phyloP scores from a whole-genome alignment of 2,888 invertebrate genomes.

The Caenorhabditis doughertyi region DNA sequence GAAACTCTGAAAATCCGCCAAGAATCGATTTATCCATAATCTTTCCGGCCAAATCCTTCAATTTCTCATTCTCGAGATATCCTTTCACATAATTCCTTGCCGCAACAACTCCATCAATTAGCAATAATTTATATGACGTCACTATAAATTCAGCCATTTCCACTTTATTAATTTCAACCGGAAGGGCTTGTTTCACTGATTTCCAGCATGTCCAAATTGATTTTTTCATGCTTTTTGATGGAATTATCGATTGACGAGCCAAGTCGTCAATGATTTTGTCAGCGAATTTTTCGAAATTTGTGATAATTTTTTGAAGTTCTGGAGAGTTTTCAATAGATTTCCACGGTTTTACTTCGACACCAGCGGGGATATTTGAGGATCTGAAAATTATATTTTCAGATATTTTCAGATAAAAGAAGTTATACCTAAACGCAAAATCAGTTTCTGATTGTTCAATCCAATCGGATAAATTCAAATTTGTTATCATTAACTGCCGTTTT shows the following conservation, averaged over 20 bases:
- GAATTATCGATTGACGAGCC: constrained; percentile 11
- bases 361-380: constrained; percentile 55
- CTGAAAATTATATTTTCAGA: constrained; percentile 1
- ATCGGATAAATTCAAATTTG: constrained; percentile 57
- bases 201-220: constrained; percentile 56
- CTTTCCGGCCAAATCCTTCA: background rate
- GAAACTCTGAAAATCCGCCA: constrained; percentile 56
- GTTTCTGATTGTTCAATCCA: constrained; percentile 64
- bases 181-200: constrained; percentile 23
- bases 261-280: constrained; percentile 14
- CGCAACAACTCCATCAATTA: constrained; percentile 44
- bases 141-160: constrained; percentile 37
- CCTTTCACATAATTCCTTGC: constrained; percentile 42
- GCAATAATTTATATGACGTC: constrained; percentile 23
- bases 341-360: constrained; percentile 59
- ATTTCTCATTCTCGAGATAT: background rate
- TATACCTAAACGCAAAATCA: constrained; percentile 55
- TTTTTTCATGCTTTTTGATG: constrained; percentile 35
- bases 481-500: constrained; percentile 62
- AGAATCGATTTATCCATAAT: constrained; percentile 32
- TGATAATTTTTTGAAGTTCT: constrained; percentile 19
- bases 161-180: constrained; percentile 12
- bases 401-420: background rate
- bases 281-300: constrained; percentile 34
- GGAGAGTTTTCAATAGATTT: constrained; percentile 22